Evolutionary conservation across 2,888 invertebrate species (phyloP).

Genomic region (Eupithecia centaureata): DNA sequence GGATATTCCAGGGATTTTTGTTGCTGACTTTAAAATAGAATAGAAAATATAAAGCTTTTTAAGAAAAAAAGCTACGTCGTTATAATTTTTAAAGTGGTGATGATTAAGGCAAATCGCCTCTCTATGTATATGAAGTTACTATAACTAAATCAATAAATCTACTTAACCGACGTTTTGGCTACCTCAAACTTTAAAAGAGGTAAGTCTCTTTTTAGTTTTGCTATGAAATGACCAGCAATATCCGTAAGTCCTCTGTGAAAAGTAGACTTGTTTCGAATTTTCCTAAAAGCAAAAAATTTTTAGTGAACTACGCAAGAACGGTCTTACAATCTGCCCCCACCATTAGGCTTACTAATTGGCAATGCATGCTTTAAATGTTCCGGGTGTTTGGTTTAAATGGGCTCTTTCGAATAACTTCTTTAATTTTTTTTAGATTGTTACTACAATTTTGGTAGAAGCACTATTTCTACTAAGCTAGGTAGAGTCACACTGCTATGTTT

Average conservation of each 20-base stretch:
- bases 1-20: not conserved
- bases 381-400: slow-evolving; percentile 3
- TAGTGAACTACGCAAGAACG: not conserved
- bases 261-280: not conserved
- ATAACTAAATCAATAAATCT: too few relatives aligned
- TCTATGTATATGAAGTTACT: too few relatives aligned
- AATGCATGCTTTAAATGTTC: slow-evolving; percentile 1
- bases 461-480: not conserved
- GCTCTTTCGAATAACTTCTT: not conserved
- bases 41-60: too few relatives aligned
- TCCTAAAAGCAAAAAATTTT: not conserved
- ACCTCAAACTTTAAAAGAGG: too few relatives aligned
- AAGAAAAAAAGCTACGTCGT: too few relatives aligned
- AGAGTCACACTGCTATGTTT: not conserved
- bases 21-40: not conserved
- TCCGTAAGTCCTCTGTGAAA: too few relatives aligned
- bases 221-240: not conserved
- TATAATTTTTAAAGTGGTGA: too few relatives aligned
- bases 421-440: not conserved
- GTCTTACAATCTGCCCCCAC: not conserved
- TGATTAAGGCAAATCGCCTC: too few relatives aligned
- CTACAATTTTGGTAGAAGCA: not conserved
- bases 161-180: too few relatives aligned
- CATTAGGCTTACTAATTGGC: slow-evolving; percentile 7
- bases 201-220: not conserved